Conservation (phyloP, 2,113 vertebrate species). For the Triplophysa siluroides region DNA sequence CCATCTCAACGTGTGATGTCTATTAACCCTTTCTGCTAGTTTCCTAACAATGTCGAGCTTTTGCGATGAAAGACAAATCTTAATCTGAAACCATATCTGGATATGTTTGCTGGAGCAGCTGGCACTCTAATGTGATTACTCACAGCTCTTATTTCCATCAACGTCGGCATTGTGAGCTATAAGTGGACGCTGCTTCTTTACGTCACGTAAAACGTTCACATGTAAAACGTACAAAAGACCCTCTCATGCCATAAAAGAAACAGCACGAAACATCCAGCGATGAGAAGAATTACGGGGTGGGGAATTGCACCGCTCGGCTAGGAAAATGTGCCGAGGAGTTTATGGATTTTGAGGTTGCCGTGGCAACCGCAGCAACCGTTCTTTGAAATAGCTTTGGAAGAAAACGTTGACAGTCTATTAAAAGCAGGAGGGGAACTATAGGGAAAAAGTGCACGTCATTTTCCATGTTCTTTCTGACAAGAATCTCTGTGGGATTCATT, state of each 20-base stretch:
- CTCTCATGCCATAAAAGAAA: constrained; percentile 20
- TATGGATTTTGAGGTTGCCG: constrained; percentile 59
- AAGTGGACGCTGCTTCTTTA: constrained; percentile 1
- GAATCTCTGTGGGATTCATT: background rate
- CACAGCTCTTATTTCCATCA: background rate
- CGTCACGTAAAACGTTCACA: constrained; percentile 4
- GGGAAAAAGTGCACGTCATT: constrained; percentile 41
- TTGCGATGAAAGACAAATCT: background rate
- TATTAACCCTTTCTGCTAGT: background rate
- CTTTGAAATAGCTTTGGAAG: constrained; percentile 52
- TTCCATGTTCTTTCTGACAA: constrained; percentile 20
- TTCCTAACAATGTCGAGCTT: background rate
- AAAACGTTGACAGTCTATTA: constrained; percentile 49
- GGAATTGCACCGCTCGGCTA: constrained; percentile 47
- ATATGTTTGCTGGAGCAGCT: background rate
- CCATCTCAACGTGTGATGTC: background rate
- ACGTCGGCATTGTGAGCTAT: background rate
- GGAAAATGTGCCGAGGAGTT: constrained; percentile 47
- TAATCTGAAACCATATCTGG: constrained; percentile 1
- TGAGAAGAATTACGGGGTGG: constrained; percentile 22
- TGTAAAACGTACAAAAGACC: constrained; percentile 19
- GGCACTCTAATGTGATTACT: background rate
- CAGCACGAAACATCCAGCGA: constrained; percentile 23
- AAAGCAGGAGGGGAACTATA: constrained; percentile 36
- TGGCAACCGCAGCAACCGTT: constrained; percentile 54